Base-by-base conservation (phyloP, 1,140 invertebrate species). In the Drosophila arawakana region DNA sequence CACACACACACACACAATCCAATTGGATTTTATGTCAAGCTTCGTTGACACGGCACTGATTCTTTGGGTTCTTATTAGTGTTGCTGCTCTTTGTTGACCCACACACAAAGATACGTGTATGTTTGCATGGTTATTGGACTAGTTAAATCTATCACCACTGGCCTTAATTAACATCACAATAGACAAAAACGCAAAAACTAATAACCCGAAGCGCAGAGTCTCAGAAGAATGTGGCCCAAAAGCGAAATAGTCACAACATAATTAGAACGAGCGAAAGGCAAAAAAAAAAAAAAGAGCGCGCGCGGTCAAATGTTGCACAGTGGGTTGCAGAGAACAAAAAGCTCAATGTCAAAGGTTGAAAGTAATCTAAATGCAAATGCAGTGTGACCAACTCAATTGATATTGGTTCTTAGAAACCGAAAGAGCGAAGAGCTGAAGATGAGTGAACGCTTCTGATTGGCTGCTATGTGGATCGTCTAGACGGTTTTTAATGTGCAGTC, bases 111-210 rank as follows among this genome's bases (percentile, higher is more conserved):
- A 46, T 50, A 37, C 21, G 21, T 7, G 49, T 47, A 11, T 15
- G 10, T 21, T 35, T 66, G 43, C 52, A 25, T 77, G 70, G 43
- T 57, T 80, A 76, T 89, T 89, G 84, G 84, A 84, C 84, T 84
- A 74, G 71, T 73, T 70, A 75, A 84, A 89, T 88, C 80, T 78
- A 84, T 89, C 89, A 73, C 70, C 66, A 52, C 49, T 85, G 82
- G 76, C 78, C 84, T 84, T 89, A 89, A 89, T 89, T 89, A 89
- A 46, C 84, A 89, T 84, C 76, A 89, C 84, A 89, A 89, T 80
- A 50, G 66, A 75, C 70, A 75, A 30, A 60, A 81, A 76, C 21
- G 39, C 49, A 15, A 62, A 54, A 41, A 50, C 43, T 69, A 72
- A 78, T 73, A 80, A 80, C 73, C 83, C 57, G 49, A 49, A 55